These are phyloP conservation scores for Neocloeon triangulifer DNA, from an alignment of 1,140 invertebrate genomes.

Conservation along the genomic window DNA sequence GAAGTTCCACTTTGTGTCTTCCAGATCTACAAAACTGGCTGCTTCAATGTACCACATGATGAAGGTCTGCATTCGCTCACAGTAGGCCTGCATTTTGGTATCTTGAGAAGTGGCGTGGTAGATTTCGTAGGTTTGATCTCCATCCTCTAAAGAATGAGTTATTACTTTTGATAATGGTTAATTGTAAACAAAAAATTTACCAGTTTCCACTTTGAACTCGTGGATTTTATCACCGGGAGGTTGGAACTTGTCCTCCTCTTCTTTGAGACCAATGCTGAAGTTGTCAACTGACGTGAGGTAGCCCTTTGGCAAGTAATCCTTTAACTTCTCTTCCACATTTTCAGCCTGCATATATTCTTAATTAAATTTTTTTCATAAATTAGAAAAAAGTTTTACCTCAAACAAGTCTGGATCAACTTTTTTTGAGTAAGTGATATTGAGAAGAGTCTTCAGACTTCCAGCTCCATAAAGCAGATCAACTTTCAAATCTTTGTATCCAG, in stretches of 20 bases:
- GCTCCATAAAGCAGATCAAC: conserved; percentile 66
- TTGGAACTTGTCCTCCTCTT: too few relatives aligned
- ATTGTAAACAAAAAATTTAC: too few relatives aligned
- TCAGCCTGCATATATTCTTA: conserved; percentile 8
- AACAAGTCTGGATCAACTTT: conserved; percentile 27
- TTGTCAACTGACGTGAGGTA: not conserved
- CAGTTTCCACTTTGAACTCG: too few relatives aligned
- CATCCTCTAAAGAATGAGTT: conserved; percentile 18
- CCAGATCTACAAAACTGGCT: conserved; percentile 72
- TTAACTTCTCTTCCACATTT: not conserved
- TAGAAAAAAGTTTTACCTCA: too few relatives aligned
- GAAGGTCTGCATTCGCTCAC: conserved; percentile 72
- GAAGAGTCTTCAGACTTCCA: conserved; percentile 48
- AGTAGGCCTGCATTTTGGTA: conserved; percentile 57
- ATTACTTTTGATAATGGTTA: too few relatives aligned
- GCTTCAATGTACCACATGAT: conserved; percentile 91
- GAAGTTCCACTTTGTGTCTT: conserved; percentile 81
- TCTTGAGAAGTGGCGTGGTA: conserved; percentile 41
- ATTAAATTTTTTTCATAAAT: too few relatives aligned
- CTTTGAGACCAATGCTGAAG: too few relatives aligned
- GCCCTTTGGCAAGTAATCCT: too few relatives aligned
- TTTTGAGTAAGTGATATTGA: conserved; percentile 35
- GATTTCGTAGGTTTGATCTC: conserved; percentile 50
- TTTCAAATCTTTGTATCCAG: conserved; percentile 69
- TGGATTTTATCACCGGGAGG: too few relatives aligned